Base-by-base conservation (phyloP, 2,888 invertebrate species). In the Augiades crinisus region DNA sequence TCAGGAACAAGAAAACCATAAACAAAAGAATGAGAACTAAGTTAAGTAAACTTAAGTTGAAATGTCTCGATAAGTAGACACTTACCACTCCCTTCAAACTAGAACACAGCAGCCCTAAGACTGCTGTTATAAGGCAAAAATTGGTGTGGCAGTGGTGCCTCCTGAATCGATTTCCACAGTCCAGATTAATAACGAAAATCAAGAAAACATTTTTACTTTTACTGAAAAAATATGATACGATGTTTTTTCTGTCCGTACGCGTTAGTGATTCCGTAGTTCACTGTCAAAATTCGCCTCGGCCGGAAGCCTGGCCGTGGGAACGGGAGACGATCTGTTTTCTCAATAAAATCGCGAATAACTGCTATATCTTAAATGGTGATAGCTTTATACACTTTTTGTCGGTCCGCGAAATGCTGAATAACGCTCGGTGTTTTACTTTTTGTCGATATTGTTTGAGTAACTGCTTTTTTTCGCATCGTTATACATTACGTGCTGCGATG, bases 271-370 rank as follows among this genome's bases (percentile, higher is more conserved):
- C 82, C 71, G 68, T 74, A 77, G 81, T 75, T 81, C 84, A 86
- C 88, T 82, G 88, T 87, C 88, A 86, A 88, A 89, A 89, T 88
- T 89, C 87, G 87, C 85, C 68, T 65, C 87, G 88, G 80, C 83
- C 85, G 86, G 87, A 86, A 84, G 75, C 75, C 70, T 59, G 62
- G 70, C 66, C 88, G 88, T 89, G 88, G 85, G 88, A 89, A 88
- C 79, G 74, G 60, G 64, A 65, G 65, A 60, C 76, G 77, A 70
- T 72, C 69, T 68, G 70, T 78, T 81, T 88, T 89, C 88, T 89
- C 88, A 87, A 88, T 87, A 84, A 83, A 78, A 78, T 78, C 76
- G 73, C 73, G 64, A 72, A 70, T 69, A 75, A 74, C 72, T 68
- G 70, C 73, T 64, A 63, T 70, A 63, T 70, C 69, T 77, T 73